Evolutionary conservation across 2,797 vertebrate species (phyloP).

Genomic region (Myripristis murdjan): DNA sequence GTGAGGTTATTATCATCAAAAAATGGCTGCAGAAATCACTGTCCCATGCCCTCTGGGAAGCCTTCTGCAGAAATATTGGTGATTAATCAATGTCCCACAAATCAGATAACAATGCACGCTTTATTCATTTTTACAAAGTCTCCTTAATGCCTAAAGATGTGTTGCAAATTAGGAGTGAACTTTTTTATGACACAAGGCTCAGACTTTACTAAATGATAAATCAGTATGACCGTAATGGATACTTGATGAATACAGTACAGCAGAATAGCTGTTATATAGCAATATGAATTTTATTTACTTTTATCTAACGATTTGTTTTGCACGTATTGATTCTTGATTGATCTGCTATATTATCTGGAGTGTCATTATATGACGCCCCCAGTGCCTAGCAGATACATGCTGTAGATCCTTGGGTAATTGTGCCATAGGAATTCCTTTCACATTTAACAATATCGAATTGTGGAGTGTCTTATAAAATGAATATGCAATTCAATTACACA

Average conservation of each 20-base stretch:
- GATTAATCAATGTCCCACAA: conserved; percentile 26
- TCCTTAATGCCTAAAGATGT: no score
- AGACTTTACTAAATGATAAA: background rate
- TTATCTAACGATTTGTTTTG: conserved; percentile 21
- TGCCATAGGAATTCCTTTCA: conserved; percentile 3
- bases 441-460: conserved; percentile 20
- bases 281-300: conserved; percentile 21
- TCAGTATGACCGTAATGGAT: background rate
- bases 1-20: conserved; percentile 41
- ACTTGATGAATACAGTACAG: background rate
- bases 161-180: no score
- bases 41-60: conserved; percentile 20
- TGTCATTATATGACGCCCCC: conserved; percentile 3
- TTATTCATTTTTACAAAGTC: background rate
- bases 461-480: background rate
- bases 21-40: conserved; percentile 21
- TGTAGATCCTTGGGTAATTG: conserved; percentile 15
- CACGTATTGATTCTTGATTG: conserved; percentile 47
- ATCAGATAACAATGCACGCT: background rate
- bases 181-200: no score
- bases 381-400: background rate
- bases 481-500: conserved; percentile 1
- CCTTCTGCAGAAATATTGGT: conserved; percentile 25
- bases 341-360: conserved; percentile 27
- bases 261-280: background rate